Evolutionary conservation across 2,888 invertebrate genomes (phyloP).

Genomic region (Epistrophe grossulariae): DNA sequence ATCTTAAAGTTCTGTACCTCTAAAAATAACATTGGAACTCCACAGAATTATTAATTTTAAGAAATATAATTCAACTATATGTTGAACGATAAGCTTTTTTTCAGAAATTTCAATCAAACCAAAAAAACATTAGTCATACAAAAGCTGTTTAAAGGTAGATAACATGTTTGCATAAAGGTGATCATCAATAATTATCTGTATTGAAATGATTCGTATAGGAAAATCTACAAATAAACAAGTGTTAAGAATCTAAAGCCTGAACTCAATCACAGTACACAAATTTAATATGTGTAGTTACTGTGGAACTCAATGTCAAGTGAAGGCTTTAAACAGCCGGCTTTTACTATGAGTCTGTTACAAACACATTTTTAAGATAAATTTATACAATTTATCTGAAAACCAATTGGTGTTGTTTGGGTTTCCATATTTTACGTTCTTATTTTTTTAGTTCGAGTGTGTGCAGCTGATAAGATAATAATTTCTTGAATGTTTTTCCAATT

Average conservation of each 20-base stretch:
- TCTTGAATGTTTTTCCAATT: constrained; percentile 1
- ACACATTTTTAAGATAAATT: background rate
- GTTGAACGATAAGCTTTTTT: background rate
- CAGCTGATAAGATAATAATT: constrained; percentile 51
- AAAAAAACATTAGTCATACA: background rate
- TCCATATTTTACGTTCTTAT: background rate
- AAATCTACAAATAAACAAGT: background rate
- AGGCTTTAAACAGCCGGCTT: constrained; percentile 13
- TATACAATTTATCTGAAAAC: background rate
- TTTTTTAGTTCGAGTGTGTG: constrained; percentile 7
- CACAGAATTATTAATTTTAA: background rate
- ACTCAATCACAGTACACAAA: too few species aligned
- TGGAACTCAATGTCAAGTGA: background rate
- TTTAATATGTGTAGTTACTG: too few species aligned
- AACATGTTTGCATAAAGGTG: background rate
- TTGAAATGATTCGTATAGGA: background rate
- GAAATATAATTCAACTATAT: background rate
- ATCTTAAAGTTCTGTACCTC: too few species aligned
- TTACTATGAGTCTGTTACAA: constrained; percentile 17
- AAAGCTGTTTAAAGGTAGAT: background rate
- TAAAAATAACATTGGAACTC: background rate
- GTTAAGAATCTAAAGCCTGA: background rate
- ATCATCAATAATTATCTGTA: background rate
- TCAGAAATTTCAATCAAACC: background rate
- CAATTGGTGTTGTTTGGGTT: constrained; percentile 1